Evolutionary conservation across 2,888 invertebrate genomes (phyloP), one percentile per base, ranked within the genome.

Genomic region (Noctua pronuba): DNA sequence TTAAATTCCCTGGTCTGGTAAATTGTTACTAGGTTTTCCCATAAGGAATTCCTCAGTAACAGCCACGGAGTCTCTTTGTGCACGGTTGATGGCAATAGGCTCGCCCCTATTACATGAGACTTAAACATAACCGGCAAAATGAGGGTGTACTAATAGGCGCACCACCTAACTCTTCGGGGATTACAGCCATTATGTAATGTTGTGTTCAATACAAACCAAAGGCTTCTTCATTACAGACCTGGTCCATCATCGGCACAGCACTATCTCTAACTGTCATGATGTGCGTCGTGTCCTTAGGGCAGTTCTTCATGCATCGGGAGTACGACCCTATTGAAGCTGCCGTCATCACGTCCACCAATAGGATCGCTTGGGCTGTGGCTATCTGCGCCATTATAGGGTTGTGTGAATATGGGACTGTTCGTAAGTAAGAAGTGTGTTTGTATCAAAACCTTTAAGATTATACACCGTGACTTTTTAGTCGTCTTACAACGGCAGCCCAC

Each of bases 341-440:
- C 0, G 1, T 89, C 0, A 84, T 85, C 68, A 79, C 83, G 0
- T 84, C 88, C 0, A 55, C 86, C 5, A 89, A 90, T 55, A 89
- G 92, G 52, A 68, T 83, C 1, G 35, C 83, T 0, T 92, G 91
- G 90, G 89, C 88, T 1, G 31, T 82, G 0, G 88, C 86, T 2
- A 74, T 89, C 4, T 88, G 87, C n/a, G 72, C 75, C 16, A 75
- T 92, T 8, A 87, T 92, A 13, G 81, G 86, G 0, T 28, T 89
- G 2, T 91, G 89, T 71, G 91, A 91, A 80, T 92, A 92, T 74
- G 92, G 92, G 0, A 80, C 85, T 10, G 82, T 92, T 3, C 90
- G 92, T 92, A 84, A 91, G 92, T 92, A 79, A 10, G 28, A 28
- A 28, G 28, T 18, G 16, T n/a, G 5, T n/a, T 55, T 55, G 6